Conservation (phyloP, 2,797 vertebrate species). For the Artibeus lituratus region DNA sequence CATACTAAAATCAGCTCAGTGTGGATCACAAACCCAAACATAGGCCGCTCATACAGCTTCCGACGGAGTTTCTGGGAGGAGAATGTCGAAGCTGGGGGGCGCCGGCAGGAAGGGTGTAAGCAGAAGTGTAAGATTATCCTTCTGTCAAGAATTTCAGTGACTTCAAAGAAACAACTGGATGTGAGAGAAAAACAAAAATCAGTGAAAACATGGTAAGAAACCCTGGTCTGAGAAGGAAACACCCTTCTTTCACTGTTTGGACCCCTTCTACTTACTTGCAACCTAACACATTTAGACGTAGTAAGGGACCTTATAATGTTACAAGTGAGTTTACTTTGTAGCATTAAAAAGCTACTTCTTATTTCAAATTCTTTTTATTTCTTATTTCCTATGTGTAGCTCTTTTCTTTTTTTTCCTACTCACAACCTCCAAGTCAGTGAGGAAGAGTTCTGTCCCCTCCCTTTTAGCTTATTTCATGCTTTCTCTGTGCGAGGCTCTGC, state of each 20-base stretch:
- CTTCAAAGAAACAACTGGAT: neutral
- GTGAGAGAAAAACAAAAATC: neutral
- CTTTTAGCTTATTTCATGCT: neutral
- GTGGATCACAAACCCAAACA: too few species aligned
- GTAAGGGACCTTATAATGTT: neutral
- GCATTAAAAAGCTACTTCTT: neutral
- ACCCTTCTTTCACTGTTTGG: neutral
- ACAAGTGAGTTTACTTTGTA: neutral
- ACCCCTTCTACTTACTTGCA: neutral
- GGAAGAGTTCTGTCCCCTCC: neutral
- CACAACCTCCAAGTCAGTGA: neutral
- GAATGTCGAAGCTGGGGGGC: neutral
- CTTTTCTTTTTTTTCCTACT: too few species aligned
- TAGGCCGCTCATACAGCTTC: neutral
- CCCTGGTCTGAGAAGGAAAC: neutral
- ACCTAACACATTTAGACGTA: neutral
- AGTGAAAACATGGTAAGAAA: neutral
- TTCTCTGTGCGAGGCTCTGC: neutral
- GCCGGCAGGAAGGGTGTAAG: neutral
- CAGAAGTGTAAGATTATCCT: neutral
- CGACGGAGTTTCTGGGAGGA: neutral
- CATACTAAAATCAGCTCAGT: neutral
- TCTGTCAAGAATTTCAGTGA: neutral
- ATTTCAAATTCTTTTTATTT: neutral
- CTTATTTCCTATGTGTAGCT: neutral